Conservation (phyloP, 2,888 invertebrate genomes). For the Seladonia tumulorum region DNA sequence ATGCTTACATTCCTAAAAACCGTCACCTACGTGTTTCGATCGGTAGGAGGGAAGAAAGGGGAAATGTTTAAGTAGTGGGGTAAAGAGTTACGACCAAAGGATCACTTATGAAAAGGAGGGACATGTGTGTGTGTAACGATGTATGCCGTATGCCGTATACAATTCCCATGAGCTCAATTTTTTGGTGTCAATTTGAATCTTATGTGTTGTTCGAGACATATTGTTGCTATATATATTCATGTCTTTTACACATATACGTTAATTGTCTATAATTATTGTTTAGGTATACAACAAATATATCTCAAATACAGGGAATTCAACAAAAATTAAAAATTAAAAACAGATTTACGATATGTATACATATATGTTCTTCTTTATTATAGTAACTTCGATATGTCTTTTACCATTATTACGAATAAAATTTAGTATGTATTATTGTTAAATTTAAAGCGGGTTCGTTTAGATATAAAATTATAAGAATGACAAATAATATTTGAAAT, state of each 20-base stretch:
- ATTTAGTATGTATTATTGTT: background rate
- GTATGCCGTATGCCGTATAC: conserved; percentile 12
- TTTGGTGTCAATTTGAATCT: background rate
- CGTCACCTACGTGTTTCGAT: conserved; percentile 59
- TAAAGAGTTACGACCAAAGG: conserved; percentile 18
- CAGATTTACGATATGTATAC: background rate
- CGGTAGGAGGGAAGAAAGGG: conserved; percentile 41
- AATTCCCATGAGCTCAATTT: background rate
- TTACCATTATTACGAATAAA: background rate
- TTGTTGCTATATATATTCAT: too few relatives aligned
- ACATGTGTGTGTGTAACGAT: conserved; percentile 4
- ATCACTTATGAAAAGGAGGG: conserved; percentile 17
- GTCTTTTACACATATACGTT: background rate
- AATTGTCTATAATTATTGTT: background rate
- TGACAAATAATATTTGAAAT: background rate
- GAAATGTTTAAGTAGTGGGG: conserved; percentile 28
- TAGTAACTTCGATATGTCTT: background rate
- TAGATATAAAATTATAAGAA: background rate
- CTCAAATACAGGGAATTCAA: background rate
- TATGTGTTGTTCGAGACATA: background rate
- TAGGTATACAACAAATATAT: background rate
- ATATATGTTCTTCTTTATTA: background rate
- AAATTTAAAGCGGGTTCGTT: background rate
- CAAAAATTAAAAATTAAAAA: background rate
- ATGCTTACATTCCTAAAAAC: conserved; percentile 62